Evolutionary conservation across 2,113 vertebrate species (phyloP), one percentile per base, ranked within the genome.

Genomic region (Neodon shergylaensis): DNA sequence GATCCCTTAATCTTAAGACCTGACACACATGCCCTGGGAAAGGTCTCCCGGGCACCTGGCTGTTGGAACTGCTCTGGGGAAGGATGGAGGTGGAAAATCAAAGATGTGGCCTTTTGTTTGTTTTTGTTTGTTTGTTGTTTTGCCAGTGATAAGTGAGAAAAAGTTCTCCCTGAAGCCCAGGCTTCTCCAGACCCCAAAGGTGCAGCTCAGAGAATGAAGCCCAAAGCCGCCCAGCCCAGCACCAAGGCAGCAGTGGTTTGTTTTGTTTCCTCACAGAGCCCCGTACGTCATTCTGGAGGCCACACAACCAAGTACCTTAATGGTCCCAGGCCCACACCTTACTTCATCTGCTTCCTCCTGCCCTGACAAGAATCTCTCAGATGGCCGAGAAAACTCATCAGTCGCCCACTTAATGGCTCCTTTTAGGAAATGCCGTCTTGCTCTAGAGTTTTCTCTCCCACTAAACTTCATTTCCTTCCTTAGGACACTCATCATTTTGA

Each of bases 1-100:
- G 97, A 96, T 96, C 95, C 95, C 94, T 96, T 97, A 95, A 97
- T 94, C 97, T 94, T 94, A 95, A 91, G 85, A 61, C 88, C 92
- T 33, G 88, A 93, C 95, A 58, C 36, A 66, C 63, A 58, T 0
- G 84, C 95, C 82, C 77, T 58, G 0, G 21, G 65, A 92, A 92
- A 92, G 96, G 92, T 95, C 95, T 82, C 77, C 87, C 68, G 21
- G 94, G 72, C 95, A 95, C 94, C 96, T 95, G 90, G 84, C 88
- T 73, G 21, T 90, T 36, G 33, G 8, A 44, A 22, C 87, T 4
- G 21, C 70, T 49, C 88, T 31, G 19, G 3, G 49, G 10, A 13
- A 33, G 54, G 63, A 84, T 6, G 70, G 52, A 52, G 2, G 7
- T n/a, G n/a, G 49, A 28, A 92, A 84, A 77, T 61, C 2, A 21